These are phyloP conservation scores for Agelastica alni DNA, from an alignment of 2,888 invertebrate species.

Conservation along the genomic window DNA sequence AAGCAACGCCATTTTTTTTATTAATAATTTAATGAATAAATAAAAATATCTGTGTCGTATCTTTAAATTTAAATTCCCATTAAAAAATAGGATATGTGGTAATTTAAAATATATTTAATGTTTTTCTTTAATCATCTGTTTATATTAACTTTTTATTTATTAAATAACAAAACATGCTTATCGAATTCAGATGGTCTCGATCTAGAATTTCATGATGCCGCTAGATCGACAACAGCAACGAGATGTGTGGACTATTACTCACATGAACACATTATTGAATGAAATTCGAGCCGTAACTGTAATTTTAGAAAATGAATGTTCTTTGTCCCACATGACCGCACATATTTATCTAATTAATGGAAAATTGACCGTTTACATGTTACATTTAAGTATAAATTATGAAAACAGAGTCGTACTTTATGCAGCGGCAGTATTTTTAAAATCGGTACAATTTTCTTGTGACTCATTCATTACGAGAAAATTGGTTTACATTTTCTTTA, in stretches of 20 bases:
- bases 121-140: too few relatives aligned
- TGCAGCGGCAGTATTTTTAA: too few relatives aligned
- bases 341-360: conserved; percentile 6
- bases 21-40: too few relatives aligned
- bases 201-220: conserved; percentile 1
- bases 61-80: too few relatives aligned
- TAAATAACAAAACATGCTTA: background rate
- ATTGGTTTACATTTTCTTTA: too few relatives aligned
- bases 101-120: too few relatives aligned
- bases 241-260: background rate
- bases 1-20: too few relatives aligned
- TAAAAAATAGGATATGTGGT: too few relatives aligned
- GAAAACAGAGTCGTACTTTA: too few relatives aligned
- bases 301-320: conserved; percentile 12
- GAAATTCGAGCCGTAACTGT: conserved; percentile 11
- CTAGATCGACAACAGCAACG: background rate
- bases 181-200: background rate
- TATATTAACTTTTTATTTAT: background rate
- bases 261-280: conserved; percentile 3
- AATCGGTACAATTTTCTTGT: too few relatives aligned
- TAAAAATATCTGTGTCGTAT: too few relatives aligned
- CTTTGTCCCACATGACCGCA: conserved; percentile 9
- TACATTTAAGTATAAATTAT: background rate
- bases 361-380: conserved; percentile 8
- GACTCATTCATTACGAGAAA: too few relatives aligned